These are phyloP conservation scores for Pseudomyrmex sp. DNA, from an alignment of 1,140 invertebrate genomes.

Conservation along the genomic window DNA sequence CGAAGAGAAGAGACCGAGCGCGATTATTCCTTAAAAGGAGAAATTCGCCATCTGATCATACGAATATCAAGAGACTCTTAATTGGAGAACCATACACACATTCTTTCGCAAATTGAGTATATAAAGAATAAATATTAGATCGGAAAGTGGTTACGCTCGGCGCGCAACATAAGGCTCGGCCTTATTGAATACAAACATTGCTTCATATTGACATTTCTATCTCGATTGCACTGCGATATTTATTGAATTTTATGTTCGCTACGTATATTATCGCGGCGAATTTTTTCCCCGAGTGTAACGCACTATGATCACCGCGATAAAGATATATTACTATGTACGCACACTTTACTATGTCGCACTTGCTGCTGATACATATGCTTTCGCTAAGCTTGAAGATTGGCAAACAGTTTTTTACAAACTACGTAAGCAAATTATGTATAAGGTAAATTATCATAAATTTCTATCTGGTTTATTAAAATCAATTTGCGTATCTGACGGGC, in stretches of 20 bases:
- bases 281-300: neutral
- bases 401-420: neutral
- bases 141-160: neutral
- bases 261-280: neutral
- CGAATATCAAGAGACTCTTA: neutral
- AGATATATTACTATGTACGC: too few relatives aligned
- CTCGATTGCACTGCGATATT: neutral
- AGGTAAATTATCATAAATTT: neutral
- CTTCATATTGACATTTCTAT: constrained; percentile 1
- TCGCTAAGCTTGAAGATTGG: neutral
- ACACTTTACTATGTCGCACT: neutral
- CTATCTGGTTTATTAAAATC: neutral
- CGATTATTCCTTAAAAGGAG: neutral
- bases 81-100: neutral
- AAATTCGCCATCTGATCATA: neutral
- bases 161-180: too few relatives aligned
- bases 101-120: neutral
- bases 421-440: neutral
- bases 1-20: neutral
- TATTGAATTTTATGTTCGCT: constrained; percentile 17
- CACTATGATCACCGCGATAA: neutral
- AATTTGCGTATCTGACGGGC: neutral
- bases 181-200: neutral
- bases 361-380: neutral
- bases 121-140: neutral